Conservation (phyloP, 2,797 vertebrate genomes). For the Pteropus rufus region DNA sequence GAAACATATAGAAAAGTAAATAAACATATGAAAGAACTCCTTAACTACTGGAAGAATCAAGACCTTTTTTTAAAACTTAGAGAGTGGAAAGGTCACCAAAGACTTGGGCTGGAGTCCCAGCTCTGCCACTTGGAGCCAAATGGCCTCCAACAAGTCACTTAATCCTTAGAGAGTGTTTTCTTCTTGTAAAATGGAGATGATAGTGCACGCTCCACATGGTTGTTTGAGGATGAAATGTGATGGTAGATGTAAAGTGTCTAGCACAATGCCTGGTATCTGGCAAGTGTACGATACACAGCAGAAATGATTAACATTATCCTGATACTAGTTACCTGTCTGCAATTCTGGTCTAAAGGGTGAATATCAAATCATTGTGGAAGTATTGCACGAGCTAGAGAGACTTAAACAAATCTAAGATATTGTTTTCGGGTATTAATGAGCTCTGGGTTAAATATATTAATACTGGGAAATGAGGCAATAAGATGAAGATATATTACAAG, state of each 20-base stretch:
- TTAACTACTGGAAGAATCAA: not conserved
- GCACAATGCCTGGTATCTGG: not conserved
- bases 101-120: not conserved
- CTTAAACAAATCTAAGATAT: not conserved
- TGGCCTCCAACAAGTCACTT: not conserved
- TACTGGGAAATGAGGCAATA: not conserved
- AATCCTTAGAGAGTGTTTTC: not conserved
- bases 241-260: not conserved
- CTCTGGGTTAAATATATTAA: not conserved
- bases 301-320: not conserved
- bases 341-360: not conserved
- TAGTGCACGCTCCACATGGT: not conserved
- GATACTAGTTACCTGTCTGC: not conserved
- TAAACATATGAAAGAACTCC: not conserved
- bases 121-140: not conserved
- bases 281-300: not conserved
- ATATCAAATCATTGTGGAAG: not conserved
- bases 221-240: not conserved
- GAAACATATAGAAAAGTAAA: not conserved
- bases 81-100: not conserved
- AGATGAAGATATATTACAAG: constrained; percentile 30
- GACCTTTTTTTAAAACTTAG: not conserved
- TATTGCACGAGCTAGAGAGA: not conserved
- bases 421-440: not conserved
- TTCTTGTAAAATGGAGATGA: not conserved